Percentiles rank a stretch among this genome's conserved stretches.
phyloP scores from a whole-genome alignment of 2,113 vertebrate species.

The Callipepla squamata region DNA sequence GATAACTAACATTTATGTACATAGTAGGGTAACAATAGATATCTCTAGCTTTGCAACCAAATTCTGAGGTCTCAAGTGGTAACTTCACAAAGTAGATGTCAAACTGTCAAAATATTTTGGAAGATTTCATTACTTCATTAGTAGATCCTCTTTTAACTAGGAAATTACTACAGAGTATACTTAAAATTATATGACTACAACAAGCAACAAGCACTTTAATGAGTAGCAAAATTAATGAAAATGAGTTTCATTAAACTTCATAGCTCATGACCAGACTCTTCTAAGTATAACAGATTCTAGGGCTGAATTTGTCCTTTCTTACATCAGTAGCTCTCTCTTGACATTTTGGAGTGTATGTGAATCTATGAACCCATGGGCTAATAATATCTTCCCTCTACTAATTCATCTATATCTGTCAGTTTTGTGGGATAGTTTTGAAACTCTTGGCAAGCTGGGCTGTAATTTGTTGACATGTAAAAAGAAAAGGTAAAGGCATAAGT shows the following conservation, averaged over 20 bases:
- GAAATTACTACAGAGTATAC: neutral
- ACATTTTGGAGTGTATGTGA: neutral
- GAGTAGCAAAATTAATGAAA: neutral
- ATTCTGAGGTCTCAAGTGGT: neutral
- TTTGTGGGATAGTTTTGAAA: neutral
- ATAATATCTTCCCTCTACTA: neutral
- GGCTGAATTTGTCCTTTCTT: neutral
- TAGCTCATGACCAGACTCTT: neutral
- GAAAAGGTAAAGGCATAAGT: neutral
- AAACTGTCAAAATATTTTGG: neutral
- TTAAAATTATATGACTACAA: neutral
- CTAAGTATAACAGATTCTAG: neutral
- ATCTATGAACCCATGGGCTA: neutral
- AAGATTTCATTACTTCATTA: fast-evolving
- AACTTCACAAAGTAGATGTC: neutral
- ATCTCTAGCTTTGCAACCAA: neutral
- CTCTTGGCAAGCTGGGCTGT: neutral
- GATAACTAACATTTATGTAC: neutral
- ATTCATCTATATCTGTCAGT: neutral
- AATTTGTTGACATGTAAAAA: neutral
- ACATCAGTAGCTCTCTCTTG: neutral
- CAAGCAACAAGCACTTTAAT: neutral
- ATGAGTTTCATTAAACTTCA: neutral
- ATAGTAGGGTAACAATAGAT: fast-evolving
- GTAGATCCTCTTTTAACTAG: neutral